These are phyloP conservation scores for Apteryx mantelli DNA, from an alignment of 2,113 vertebrate genomes.

Conservation along the genomic window DNA sequence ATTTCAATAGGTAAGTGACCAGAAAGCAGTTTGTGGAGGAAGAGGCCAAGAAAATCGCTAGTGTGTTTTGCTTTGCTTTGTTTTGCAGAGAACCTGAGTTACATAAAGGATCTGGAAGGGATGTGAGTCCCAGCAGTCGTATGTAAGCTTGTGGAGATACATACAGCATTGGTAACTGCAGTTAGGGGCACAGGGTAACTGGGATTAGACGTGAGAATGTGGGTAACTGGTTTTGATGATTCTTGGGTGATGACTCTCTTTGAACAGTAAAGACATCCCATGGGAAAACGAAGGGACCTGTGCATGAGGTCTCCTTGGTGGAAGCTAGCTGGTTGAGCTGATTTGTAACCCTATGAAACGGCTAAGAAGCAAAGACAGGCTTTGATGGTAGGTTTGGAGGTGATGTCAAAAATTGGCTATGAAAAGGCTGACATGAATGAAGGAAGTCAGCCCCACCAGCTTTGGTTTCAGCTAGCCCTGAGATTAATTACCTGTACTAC, in stretches of 20 bases:
- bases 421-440: background rate
- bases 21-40: background rate
- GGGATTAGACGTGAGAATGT: background rate
- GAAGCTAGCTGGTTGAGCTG: background rate
- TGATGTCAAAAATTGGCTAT: background rate
- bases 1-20: background rate
- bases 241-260: background rate
- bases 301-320: background rate
- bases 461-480: background rate
- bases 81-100: background rate
- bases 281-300: background rate
- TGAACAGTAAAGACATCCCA: background rate
- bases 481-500: background rate
- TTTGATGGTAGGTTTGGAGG: background rate
- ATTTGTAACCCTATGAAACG: background rate
- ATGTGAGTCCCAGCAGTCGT: background rate
- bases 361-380: background rate
- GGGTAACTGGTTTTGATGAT: background rate
- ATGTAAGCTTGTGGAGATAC: background rate
- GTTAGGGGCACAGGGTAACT: background rate
- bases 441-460: background rate
- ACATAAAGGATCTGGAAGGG: background rate
- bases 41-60: background rate
- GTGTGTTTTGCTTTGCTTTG: background rate
- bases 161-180: background rate